These are phyloP conservation scores for Brachyptera risi DNA, from an alignment of 2,888 invertebrate genomes.

Conservation along the genomic window DNA sequence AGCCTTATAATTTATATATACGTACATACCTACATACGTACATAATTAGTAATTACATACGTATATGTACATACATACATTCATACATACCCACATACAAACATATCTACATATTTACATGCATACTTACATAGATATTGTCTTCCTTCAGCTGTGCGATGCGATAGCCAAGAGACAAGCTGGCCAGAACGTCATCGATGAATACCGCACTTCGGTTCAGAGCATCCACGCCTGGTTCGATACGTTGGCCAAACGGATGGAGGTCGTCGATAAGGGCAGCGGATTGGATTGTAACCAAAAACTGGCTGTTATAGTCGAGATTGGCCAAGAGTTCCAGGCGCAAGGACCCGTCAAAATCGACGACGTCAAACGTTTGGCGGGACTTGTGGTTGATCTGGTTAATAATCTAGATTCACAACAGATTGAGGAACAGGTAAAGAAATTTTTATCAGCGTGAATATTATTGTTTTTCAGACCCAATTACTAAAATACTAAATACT, in stretches of 20 bases:
- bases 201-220: conserved; percentile 69
- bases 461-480: too few relatives aligned
- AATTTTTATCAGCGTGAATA: too few relatives aligned
- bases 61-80: too few relatives aligned
- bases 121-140: conserved; percentile 19
- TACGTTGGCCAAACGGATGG: conserved; percentile 71
- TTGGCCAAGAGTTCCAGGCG: conserved; percentile 69
- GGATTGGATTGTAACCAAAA: conserved; percentile 79
- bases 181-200: conserved; percentile 66
- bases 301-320: conserved; percentile 65
- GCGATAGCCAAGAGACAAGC: conserved; percentile 66
- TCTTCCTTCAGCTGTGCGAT: conserved; percentile 55
- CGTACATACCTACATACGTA: too few relatives aligned
- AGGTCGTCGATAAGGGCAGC: conserved; percentile 77
- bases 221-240: conserved; percentile 81
- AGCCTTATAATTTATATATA: too few relatives aligned
- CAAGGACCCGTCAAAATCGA: conserved; percentile 68
- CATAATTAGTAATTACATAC: too few relatives aligned
- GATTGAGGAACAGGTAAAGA: conserved; percentile 77
- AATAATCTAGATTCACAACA: conserved; percentile 87
- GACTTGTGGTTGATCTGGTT: conserved; percentile 71
- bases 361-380: conserved; percentile 62
- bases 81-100: too few relatives aligned
- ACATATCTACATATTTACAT: too few relatives aligned
- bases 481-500: too few relatives aligned